phyloP scores from a whole-genome alignment of 23 tunicate genomes.

The Ascidia mentula region DNA sequence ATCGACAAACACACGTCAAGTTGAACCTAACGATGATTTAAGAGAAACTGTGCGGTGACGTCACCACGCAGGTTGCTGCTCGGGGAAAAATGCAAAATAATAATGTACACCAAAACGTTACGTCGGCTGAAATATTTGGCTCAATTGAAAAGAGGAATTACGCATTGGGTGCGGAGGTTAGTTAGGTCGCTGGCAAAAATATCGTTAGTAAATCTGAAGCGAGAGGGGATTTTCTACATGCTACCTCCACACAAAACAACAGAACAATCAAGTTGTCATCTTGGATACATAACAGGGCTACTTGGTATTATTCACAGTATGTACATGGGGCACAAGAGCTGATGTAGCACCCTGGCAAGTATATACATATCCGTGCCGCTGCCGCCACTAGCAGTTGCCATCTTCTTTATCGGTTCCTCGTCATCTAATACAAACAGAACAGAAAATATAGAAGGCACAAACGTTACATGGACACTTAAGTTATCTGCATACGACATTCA shows the following conservation, averaged over 20 bases:
- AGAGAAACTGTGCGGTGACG: too few relatives aligned
- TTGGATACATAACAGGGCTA: not conserved
- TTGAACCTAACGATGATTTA: too few relatives aligned
- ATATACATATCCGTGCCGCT: not conserved
- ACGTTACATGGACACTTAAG: not conserved
- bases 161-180: not conserved
- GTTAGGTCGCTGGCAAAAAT: not conserved
- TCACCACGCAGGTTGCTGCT: not conserved
- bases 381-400: not conserved
- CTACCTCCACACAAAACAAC: slow-evolving; percentile 9
- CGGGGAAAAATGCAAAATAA: not conserved
- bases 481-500: slow-evolving; percentile 4
- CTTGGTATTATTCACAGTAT: not conserved
- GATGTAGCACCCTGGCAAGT: not conserved
- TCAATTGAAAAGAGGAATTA: not conserved
- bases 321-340: not conserved
- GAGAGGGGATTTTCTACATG: not conserved
- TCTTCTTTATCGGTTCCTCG: not conserved
- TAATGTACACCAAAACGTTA: not conserved
- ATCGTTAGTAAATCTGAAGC: too few relatives aligned
- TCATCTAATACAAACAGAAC: slow-evolving; percentile 2
- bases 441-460: not conserved
- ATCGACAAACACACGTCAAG: too few relatives aligned
- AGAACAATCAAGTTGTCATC: slow-evolving; percentile 5
- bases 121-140: not conserved